These are phyloP conservation scores for Ciconia maguari DNA, from an alignment of 2,113 vertebrate species.

Conservation along the genomic window DNA sequence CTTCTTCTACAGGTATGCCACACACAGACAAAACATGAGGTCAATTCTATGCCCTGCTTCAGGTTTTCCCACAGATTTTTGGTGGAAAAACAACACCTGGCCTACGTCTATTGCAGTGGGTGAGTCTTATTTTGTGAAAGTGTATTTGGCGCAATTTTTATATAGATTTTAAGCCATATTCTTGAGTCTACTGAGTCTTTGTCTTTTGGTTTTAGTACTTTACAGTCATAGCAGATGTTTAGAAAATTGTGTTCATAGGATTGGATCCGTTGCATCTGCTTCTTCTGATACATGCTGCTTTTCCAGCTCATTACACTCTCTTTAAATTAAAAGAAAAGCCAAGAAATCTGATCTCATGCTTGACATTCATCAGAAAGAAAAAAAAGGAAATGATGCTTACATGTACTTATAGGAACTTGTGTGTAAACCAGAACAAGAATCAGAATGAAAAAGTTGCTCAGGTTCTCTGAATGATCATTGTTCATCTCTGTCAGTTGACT, in stretches of 20 bases:
- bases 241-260: conserved; percentile 49
- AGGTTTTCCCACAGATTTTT: background rate
- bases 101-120: background rate
- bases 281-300: conserved; percentile 21
- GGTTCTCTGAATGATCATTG: background rate
- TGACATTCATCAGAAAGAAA: background rate
- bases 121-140: background rate
- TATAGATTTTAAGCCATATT: background rate
- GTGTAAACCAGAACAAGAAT: background rate
- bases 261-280: conserved; percentile 43
- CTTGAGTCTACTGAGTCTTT: background rate
- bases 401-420: background rate
- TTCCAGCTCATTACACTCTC: conserved; percentile 31
- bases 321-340: conserved; percentile 42
- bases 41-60: background rate
- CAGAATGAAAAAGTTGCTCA: background rate
- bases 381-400: background rate
- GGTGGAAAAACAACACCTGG: background rate
- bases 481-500: background rate
- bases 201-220: background rate
- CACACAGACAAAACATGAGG: background rate
- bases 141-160: background rate
- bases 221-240: conserved; percentile 25
- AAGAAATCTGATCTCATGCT: background rate
- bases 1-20: background rate